Evolutionary conservation across 2,888 invertebrate species (phyloP).

Genomic region (Vandiemenella viatica): DNA sequence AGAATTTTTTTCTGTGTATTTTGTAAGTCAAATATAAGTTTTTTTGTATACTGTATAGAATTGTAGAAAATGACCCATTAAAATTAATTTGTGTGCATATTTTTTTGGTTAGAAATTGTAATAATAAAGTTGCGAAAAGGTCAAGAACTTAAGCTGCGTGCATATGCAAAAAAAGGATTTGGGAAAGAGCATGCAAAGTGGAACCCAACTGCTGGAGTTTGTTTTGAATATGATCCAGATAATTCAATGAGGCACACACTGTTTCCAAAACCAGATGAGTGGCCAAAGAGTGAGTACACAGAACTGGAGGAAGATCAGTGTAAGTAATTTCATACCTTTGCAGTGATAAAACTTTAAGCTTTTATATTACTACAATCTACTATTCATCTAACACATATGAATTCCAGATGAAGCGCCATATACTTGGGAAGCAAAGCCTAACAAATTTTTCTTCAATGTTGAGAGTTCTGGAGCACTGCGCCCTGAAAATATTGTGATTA

Average conservation of each 20-base stretch:
- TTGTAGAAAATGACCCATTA: too few relatives aligned
- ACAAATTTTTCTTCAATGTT: constrained; percentile 93
- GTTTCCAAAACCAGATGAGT: constrained; percentile 92
- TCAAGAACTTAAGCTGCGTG: constrained; percentile 84
- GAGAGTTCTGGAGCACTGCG: constrained; percentile 88
- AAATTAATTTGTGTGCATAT: background rate
- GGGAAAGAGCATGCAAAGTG: constrained; percentile 99
- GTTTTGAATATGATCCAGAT: constrained; percentile 99
- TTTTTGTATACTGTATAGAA: too few relatives aligned
- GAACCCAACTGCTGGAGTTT: constrained; percentile 97
- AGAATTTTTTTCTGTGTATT: too few relatives aligned
- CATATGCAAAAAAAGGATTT: constrained; percentile 92
- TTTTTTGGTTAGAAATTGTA: constrained; percentile 37
- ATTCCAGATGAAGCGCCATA: constrained; percentile 72
- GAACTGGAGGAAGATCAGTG: constrained; percentile 84
- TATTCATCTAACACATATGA: background rate
- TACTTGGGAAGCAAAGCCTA: constrained; percentile 88
- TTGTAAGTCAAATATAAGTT: too few relatives aligned
- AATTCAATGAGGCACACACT: constrained; percentile 91
- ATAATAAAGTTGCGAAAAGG: constrained; percentile 62
- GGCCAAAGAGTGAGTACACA: constrained; percentile 96
- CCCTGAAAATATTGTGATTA: constrained; percentile 92
- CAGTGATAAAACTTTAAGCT: background rate
- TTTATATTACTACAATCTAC: background rate
- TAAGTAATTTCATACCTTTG: constrained; percentile 27